Evolutionary conservation across 2,797 vertebrate species (phyloP).

Genomic region (Anguilla marmorata): DNA sequence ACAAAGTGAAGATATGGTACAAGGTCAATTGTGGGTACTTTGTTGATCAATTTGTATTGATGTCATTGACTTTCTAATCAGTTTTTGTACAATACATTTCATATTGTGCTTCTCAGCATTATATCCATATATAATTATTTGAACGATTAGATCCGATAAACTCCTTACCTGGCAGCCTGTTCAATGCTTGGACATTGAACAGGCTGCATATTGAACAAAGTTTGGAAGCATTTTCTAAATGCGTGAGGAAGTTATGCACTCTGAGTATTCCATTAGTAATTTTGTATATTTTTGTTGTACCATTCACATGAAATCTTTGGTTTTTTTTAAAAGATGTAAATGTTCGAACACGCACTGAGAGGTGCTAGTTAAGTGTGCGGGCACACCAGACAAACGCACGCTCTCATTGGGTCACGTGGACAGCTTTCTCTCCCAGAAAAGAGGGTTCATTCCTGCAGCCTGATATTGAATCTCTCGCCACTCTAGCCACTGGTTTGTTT

Average conservation of each 20-base stretch:
- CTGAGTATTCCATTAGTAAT: not conserved
- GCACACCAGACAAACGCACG: not conserved
- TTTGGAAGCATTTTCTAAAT: not conserved
- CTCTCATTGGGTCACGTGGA: not conserved
- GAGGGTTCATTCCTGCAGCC: slow-evolving; percentile 81
- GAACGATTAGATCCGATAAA: not conserved
- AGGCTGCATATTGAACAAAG: not conserved
- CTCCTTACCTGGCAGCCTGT: not conserved
- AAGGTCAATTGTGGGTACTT: not conserved
- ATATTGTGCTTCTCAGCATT: not conserved
- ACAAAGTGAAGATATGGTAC: not conserved
- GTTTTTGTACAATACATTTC: not conserved
- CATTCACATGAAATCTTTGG: not conserved
- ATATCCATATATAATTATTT: not conserved
- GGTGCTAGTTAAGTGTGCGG: slow-evolving; percentile 52
- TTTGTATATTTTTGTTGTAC: not conserved
- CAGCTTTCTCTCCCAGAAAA: slow-evolving; percentile 70
- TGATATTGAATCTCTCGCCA: slow-evolving; percentile 62
- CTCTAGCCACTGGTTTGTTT: slow-evolving; percentile 52
- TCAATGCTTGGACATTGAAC: not conserved
- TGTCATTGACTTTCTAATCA: not conserved
- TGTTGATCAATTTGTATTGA: not conserved
- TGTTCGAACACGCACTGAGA: slow-evolving; percentile 44
- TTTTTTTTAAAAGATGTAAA: not conserved
- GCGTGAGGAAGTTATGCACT: not conserved